Base-by-base conservation (phyloP, 2,888 invertebrate species). In the Ethmia dodecea region DNA sequence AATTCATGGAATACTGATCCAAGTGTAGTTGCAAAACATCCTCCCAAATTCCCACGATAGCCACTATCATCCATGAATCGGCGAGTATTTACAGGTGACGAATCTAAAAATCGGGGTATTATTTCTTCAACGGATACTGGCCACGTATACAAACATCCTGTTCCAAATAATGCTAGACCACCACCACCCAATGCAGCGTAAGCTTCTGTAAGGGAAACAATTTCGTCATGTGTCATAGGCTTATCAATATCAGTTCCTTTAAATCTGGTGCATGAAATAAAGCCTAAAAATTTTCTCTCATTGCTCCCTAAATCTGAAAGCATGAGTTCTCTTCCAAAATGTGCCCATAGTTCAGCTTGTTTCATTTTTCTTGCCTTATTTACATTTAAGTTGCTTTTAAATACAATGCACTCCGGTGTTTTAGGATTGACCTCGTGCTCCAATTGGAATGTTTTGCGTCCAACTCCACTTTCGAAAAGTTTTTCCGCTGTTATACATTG, bases 1-100 rank as follows among this genome's bases (percentile, higher is more conserved):
- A 98, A 87, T 86, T 98, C 98, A 71, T 98, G 98, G 25, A 96
- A 91, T 5, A 95, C 93, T 10, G 96, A 93, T 10, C 98, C 98
- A 25, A 98, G 78, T 11, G 96, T 96, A 4, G 97, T 96, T 10
- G 96, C 93, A 74, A 93, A 95, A 66, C 96, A 96, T 18, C 94
- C 95, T 40, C 95, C 95, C 53, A 92, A 89, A 1, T 94, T 96
- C 22, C 94, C 92, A 41, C 96, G 90, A 71, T 95, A 96, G 54
- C 94, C 94, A 72, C 97, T 97, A 61, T 97, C 97, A 75, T 98
- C 97, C 89, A 97, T 93, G 57, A 94, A 89, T 43, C 89, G 76
- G 15, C 81, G 84, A 28, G 90, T 87, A 71, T 97, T 94, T 13
- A 98, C 90, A 40, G 88, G 83, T 14, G 90, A 88, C 3, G 63